Evolutionary conservation across 53 echinoderm and acorn worm species (phyloP), one percentile per base, ranked within the genome.

Genomic region (Holothuria scabra): DNA sequence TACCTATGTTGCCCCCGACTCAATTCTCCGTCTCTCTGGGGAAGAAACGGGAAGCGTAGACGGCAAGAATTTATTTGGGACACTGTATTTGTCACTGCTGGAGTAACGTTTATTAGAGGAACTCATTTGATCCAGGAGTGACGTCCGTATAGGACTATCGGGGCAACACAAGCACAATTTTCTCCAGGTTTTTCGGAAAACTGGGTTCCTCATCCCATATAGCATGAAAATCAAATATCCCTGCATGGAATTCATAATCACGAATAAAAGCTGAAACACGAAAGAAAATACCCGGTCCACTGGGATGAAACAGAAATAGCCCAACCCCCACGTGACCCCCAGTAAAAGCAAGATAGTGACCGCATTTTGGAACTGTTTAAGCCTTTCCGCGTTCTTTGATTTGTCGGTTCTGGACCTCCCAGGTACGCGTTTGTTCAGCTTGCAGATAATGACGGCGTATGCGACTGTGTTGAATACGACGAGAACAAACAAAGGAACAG

Each of bases 181-280:
- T 32, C 74, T 56, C 93, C 93, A 93, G 28, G 46, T 58, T 41
- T 82, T 72, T 2, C 94, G 80, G 46, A 92, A 84, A 46, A 85
- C 86, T 7, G 95, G 84, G 75, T 92, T 92, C 59, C 92, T 90
- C 48, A 95, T 90, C 60, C 95, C 90, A 66, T 95, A 95, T 2
- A 92, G 41, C 95, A 95, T 95, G 65, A 95, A 95, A 32, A 95
- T 92, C 23, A 88, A 86, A 48, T 95, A 95, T 1, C 95, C 95
- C 79, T 95, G 95, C 28, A 92, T 86, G 8, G 95, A 90, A 60
- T 95, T 95, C n/a, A 95, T 66, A 19, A 90, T 78, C 67, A 88
- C 88, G 84, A 95, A 95, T 60, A 92, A 37, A 3, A 92, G 80
- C 87, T 92, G 95, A 1, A 92, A 86, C 16, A 86, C 84, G 81